Evolutionary conservation across 2,113 vertebrate species (phyloP).

Genomic region (Microcebus jonahi): DNA sequence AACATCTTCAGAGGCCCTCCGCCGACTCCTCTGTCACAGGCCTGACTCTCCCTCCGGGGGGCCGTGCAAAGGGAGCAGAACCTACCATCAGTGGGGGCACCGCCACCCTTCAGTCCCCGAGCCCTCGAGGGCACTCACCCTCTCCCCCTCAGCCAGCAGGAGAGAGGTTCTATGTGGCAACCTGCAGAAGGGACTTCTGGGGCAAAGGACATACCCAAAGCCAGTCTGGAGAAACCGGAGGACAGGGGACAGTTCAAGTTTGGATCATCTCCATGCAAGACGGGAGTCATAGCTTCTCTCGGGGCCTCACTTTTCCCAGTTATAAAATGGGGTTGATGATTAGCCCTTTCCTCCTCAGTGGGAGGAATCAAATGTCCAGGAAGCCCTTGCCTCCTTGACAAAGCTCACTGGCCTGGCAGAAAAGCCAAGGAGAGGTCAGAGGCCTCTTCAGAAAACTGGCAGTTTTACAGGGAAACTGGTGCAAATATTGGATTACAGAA

Average conservation of each 20-base stretch:
- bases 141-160: background rate
- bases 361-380: background rate
- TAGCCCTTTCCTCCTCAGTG: background rate
- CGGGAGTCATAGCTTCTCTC: background rate
- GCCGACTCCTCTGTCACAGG: background rate
- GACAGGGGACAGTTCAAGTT: background rate
- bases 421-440: conserved; percentile 33
- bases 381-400: background rate
- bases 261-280: background rate
- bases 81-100: background rate
- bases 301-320: background rate
- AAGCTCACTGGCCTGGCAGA: conserved; percentile 1
- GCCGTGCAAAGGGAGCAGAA: background rate
- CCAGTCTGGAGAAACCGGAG: background rate
- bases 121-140: background rate
- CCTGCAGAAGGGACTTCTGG: background rate
- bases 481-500: conserved; percentile 66
- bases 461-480: conserved; percentile 45
- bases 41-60: too few relatives aligned
- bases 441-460: conserved; percentile 30
- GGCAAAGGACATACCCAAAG: background rate
- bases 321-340: background rate
- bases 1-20: background rate
- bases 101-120: background rate
- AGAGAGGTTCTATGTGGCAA: background rate